phyloP scores from a whole-genome alignment of 2,797 vertebrate genomes.

The Sebastes kiyomatsui region DNA sequence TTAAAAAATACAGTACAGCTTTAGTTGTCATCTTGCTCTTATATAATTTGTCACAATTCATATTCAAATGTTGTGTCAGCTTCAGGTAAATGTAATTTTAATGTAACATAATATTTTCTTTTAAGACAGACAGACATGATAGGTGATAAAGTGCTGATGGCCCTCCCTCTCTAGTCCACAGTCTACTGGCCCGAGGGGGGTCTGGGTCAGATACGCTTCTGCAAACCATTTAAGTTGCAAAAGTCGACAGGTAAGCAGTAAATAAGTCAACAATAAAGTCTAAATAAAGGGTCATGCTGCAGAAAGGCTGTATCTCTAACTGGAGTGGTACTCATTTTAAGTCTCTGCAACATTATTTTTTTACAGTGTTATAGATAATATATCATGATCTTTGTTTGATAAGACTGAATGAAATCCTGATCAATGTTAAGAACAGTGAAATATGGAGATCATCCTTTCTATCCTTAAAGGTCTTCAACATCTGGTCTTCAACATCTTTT shows the following conservation, averaged over 20 bases:
- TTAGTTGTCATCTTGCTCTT: neutral
- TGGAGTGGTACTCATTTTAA: neutral
- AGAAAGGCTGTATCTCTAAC: neutral
- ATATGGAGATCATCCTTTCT: too few species aligned
- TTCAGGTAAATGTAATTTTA: neutral
- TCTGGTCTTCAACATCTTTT: too few species aligned
- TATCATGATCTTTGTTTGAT: neutral
- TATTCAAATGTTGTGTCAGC: neutral
- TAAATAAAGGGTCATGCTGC: neutral
- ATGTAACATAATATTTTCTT: neutral
- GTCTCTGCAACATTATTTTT: neutral
- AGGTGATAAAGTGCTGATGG: neutral
- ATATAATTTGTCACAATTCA: neutral
- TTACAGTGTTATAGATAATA: neutral
- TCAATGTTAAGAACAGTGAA: too few species aligned
- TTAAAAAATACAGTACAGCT: too few species aligned
- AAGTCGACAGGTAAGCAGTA: neutral
- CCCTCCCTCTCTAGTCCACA: neutral
- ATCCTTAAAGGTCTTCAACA: neutral
- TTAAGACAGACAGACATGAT: neutral
- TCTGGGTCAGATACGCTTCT: neutral
- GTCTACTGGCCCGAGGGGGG: too few species aligned
- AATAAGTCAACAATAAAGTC: neutral
- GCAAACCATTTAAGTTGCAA: neutral
- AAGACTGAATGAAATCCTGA: neutral